Conservation (phyloP, 2,113 vertebrate species). For the Cryptotis parvus region DNA sequence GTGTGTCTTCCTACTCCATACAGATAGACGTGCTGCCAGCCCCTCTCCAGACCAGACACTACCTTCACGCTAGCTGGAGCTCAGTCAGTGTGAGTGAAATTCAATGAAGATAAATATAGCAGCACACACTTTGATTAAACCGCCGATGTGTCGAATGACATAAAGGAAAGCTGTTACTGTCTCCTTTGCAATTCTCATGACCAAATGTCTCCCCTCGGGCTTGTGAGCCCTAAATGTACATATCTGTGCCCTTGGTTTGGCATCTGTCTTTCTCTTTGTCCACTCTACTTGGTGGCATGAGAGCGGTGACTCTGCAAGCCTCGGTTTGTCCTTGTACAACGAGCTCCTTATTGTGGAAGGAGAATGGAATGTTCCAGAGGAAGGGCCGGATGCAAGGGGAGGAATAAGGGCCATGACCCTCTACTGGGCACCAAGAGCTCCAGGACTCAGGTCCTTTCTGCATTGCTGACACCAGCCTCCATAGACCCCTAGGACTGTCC, state of each 20-base stretch:
- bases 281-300: not conserved
- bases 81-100: not conserved
- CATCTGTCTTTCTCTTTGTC: not conserved
- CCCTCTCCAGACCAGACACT: not conserved
- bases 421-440: not conserved
- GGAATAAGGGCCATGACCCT: not conserved
- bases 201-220: not conserved
- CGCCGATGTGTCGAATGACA: conserved; percentile 47
- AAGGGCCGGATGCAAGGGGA: not conserved
- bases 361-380: not conserved
- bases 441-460: not conserved
- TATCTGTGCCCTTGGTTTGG: not conserved
- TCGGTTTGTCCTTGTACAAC: not conserved
- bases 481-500: not conserved
- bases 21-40: not conserved
- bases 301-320: not conserved
- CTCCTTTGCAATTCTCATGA: conserved; percentile 12
- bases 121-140: conserved; percentile 16
- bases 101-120: conserved; percentile 16
- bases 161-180: conserved; percentile 15
- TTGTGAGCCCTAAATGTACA: not conserved
- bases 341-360: not conserved
- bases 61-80: not conserved
- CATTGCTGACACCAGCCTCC: not conserved
- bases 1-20: not conserved